Conservation (phyloP, 2,888 invertebrate genomes). For the Spilosoma lubricipeda region DNA sequence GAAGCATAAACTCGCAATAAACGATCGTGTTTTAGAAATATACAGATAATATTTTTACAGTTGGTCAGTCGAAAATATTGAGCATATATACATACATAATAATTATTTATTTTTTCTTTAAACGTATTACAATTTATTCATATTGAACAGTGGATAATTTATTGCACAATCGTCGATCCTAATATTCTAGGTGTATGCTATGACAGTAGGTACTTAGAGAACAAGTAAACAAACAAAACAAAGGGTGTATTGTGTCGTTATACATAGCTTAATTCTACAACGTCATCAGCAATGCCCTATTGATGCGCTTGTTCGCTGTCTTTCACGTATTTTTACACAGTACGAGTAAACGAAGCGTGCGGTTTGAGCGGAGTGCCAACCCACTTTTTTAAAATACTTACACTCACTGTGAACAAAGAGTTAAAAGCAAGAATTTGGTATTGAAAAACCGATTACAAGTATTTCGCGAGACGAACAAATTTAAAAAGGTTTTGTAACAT, state of each 20-base stretch:
- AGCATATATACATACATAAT: constrained; percentile 72
- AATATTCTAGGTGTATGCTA: constrained; percentile 72
- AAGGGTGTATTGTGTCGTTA: constrained; percentile 66
- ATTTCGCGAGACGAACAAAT: not conserved
- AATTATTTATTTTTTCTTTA: constrained; percentile 51
- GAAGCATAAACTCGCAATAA: constrained; percentile 61
- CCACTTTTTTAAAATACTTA: not conserved
- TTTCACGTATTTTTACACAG: constrained; percentile 39
- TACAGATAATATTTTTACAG: constrained; percentile 76
- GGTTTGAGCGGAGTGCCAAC: constrained; percentile 10
- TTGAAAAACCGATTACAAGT: not conserved
- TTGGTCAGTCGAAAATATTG: constrained; percentile 86
- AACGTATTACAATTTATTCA: constrained; percentile 66
- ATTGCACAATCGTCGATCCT: constrained; percentile 81
- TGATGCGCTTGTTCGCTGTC: constrained; percentile 62
- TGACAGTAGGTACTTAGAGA: constrained; percentile 66
- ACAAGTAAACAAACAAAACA: constrained; percentile 65
- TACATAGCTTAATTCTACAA: constrained; percentile 70
- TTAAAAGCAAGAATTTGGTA: not conserved
- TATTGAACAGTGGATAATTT: constrained; percentile 74
- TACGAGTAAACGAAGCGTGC: constrained; percentile 26
- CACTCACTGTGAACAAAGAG: not conserved
- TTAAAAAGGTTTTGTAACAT: not conserved
- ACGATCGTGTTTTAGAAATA: constrained; percentile 55
- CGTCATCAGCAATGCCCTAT: constrained; percentile 76